A percentile compares a stretch with the other conserved stretches of the same genome.
Conservation (phyloP, 2,797 vertebrate species). For the Delichon dasypus region DNA sequence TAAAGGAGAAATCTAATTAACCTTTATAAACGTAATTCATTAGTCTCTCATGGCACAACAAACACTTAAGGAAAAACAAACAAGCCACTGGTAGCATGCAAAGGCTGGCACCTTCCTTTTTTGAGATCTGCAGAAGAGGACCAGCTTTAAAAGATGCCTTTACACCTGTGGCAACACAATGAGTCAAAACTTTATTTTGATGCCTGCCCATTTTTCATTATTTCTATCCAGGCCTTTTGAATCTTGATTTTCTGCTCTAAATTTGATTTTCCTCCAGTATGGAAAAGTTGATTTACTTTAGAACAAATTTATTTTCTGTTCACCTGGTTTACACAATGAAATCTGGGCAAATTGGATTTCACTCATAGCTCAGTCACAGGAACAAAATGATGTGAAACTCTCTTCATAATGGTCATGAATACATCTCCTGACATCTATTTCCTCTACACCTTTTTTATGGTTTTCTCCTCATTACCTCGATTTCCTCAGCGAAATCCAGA, state of each 20-base stretch:
- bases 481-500: not conserved
- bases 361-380: not conserved
- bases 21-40: not conserved
- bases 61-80: not conserved
- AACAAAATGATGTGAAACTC: not conserved
- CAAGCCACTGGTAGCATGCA: not conserved
- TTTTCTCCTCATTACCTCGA: not conserved
- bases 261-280: conserved; percentile 9
- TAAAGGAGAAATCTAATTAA: conserved; percentile 10
- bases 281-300: conserved; percentile 13
- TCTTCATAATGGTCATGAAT: not conserved
- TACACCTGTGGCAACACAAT: not conserved
- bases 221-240: not conserved
- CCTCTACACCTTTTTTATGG: not conserved
- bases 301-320: conserved; percentile 35
- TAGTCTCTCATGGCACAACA: not conserved
- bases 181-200: not conserved
- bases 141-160: not conserved
- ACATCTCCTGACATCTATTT: not conserved
- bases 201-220: not conserved
- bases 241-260: not conserved
- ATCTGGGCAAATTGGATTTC: conserved; percentile 23
- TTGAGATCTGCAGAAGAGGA: not conserved
- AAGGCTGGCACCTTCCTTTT: not conserved
- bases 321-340: conserved; percentile 2